Conservation (phyloP, 2,797 vertebrate species). For the Coccyzus lansbergi region DNA sequence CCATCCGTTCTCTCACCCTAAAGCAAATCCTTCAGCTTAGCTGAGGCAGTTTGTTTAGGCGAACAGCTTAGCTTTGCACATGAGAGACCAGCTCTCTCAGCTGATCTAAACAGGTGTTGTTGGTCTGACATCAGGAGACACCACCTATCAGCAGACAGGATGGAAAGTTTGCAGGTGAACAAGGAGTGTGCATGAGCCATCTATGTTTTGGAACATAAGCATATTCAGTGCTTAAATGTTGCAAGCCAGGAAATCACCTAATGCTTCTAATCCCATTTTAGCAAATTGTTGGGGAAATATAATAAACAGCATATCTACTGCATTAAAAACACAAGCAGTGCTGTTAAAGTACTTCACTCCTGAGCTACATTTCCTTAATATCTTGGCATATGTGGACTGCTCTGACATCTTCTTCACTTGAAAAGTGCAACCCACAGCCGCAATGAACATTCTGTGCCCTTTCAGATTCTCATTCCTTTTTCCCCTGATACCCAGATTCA, state of each 20-base stretch:
- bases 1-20: neutral
- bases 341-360: neutral
- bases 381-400: neutral
- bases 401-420: neutral
- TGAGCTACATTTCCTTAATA: neutral
- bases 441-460: neutral
- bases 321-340: neutral
- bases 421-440: neutral
- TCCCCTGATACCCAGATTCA: neutral
- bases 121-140: neutral
- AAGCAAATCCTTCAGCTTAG: neutral
- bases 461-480: neutral
- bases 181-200: neutral
- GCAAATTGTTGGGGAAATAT: neutral
- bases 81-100: neutral
- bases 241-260: neutral
- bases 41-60: neutral
- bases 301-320: neutral
- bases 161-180: neutral
- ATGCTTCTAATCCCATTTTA: neutral
- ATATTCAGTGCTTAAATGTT: neutral
- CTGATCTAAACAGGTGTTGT: neutral
- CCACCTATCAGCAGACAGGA: neutral
- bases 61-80: constrained; percentile 5
- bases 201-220: neutral